Conservation (phyloP, 2,888 invertebrate genomes). For the Pseudococcus viburni region DNA sequence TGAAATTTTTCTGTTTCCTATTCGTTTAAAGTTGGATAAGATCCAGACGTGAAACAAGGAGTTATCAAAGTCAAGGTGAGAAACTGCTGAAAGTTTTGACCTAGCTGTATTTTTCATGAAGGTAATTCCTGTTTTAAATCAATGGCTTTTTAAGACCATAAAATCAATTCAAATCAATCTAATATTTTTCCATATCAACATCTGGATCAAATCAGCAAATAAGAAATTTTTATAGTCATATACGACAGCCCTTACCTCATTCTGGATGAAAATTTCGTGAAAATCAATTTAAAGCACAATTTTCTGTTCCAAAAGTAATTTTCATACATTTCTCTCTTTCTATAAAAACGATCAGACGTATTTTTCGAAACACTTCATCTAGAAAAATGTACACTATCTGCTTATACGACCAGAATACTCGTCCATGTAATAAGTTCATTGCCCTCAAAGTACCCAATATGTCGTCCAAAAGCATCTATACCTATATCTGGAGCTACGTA, state of each 20-base stretch:
- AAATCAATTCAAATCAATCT: too few species aligned
- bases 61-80: background rate
- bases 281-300: background rate
- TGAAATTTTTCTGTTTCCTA: background rate
- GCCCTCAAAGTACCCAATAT: constrained; percentile 30
- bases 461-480: background rate
- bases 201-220: too few species aligned
- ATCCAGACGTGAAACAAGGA: background rate
- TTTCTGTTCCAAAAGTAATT: background rate
- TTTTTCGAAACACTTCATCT: background rate
- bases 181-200: too few species aligned
- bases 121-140: background rate
- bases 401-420: background rate
- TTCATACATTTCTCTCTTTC: background rate
- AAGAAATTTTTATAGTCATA: too few species aligned
- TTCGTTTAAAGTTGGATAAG: background rate
- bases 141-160: too few species aligned
- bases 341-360: background rate
- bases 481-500: background rate
- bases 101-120: background rate
- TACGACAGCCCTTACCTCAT: too few species aligned
- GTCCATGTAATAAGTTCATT: constrained; percentile 7
- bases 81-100: background rate
- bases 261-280: background rate
- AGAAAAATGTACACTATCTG: background rate